Conservation (phyloP, 2,113 vertebrate species). For the Ginglymostoma cirratum region DNA sequence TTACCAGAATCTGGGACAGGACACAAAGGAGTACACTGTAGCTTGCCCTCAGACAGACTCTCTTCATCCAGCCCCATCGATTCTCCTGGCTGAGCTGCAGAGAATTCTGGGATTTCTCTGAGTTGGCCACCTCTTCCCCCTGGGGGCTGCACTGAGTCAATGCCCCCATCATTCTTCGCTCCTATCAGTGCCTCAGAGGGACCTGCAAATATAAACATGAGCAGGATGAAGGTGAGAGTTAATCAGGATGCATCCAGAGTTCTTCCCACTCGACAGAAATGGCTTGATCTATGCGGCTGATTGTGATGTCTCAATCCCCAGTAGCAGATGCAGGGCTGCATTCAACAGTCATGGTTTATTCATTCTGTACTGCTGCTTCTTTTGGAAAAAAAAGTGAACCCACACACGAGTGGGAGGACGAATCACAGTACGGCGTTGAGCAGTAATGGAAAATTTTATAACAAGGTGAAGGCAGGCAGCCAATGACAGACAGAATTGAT, state of each 20-base stretch:
- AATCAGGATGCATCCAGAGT: slow-evolving; percentile 40
- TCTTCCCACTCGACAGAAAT: background rate
- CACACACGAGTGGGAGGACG: slow-evolving; percentile 32
- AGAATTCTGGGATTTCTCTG: slow-evolving; percentile 50
- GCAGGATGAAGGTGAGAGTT: slow-evolving; percentile 1
- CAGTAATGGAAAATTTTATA: slow-evolving; percentile 29
- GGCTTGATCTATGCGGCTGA: slow-evolving; percentile 22
- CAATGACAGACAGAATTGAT: slow-evolving; percentile 25
- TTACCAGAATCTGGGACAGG: slow-evolving; percentile 81
- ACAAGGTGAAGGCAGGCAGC: slow-evolving; percentile 29
- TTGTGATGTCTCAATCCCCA: slow-evolving; percentile 44
- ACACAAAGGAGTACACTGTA: slow-evolving; percentile 67
- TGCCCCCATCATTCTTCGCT: slow-evolving; percentile 51
- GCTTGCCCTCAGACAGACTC: slow-evolving; percentile 62
- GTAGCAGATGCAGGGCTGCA: slow-evolving; percentile 47
- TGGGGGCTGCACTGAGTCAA: slow-evolving; percentile 49
- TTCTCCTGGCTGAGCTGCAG: slow-evolving; percentile 50
- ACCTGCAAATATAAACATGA: slow-evolving; percentile 47
- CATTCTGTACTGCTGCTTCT: slow-evolving; percentile 11
- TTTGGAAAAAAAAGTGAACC: background rate
- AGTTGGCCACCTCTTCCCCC: slow-evolving; percentile 44
- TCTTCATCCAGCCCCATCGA: slow-evolving; percentile 57
- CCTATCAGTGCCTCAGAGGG: slow-evolving; percentile 45
- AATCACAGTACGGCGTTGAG: slow-evolving; percentile 18
- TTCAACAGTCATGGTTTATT: slow-evolving; percentile 54